Evolutionary conservation across 2,888 invertebrate species (phyloP), one percentile per base, ranked within the genome.

Genomic region (Cheilosia vulpina): DNA sequence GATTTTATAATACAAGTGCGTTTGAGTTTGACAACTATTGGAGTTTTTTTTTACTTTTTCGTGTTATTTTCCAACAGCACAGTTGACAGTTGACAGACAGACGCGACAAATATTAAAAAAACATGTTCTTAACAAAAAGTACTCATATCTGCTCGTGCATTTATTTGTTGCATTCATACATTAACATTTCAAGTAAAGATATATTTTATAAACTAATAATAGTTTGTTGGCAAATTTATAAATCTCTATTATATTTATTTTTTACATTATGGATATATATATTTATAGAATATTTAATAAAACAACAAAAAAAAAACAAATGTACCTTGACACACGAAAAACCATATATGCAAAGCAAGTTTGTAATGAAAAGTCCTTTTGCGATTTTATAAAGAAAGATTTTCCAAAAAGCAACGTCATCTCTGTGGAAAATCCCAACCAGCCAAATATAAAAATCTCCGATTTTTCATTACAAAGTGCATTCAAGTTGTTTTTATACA

Each of bases 311-410:
- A 41, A 57, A 65, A 17, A 58, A 4, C 52, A 43, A 45, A 68
- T 27, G 24, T 17, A 15, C 11, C 7, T 66, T 69, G n/a, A 31
- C 57, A 52, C 41, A 27, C 55, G 15, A 73, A 73, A 69, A 31
- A 31, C 2, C 31, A 24, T 63, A 68, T 58, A 13, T 38, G 53
- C 15, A 73, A 85, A 80, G 66, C 55, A 24, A 75, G 41, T 85
- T 72, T 76, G 80, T 57, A 76, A 76, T 85, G 15, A 80, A 71
- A 47, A n/a, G 4, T 41, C 4, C 19, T 11, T 21, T 7, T 27
- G 34, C 15, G 53, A 15, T 72, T 84, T 80, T 62, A 57, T 79
- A 66, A 62, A 68, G 34, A 60, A 76, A 85, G 75, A 80, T 85
- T 85, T 76, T 57, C 11, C 13, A 55, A 71, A 73, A 60, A 24